Percentiles rank a stretch among this genome's conserved stretches.
phyloP scores from a whole-genome alignment of 2,113 vertebrate species.

The Pachycephala philippinensis region DNA sequence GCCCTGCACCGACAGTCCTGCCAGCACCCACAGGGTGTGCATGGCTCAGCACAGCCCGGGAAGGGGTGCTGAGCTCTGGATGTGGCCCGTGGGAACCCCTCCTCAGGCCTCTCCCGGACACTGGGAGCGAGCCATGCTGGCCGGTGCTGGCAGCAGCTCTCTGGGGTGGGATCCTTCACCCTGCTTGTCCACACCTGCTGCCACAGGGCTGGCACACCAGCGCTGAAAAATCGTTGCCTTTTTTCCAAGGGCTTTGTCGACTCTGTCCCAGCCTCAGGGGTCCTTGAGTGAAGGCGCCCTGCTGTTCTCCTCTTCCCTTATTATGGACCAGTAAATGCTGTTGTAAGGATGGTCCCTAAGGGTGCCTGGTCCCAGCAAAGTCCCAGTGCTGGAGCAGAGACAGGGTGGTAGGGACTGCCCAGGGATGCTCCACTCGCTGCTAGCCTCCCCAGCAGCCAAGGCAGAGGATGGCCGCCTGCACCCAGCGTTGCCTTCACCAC shows the following conservation, averaged over 20 bases:
- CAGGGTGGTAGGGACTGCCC: background rate
- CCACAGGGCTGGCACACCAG: background rate
- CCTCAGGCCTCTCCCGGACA: background rate
- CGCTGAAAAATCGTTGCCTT: background rate
- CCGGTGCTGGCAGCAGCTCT: background rate
- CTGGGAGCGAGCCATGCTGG: rapidly evolving
- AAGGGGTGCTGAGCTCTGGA: background rate
- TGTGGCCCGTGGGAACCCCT: rapidly evolving
- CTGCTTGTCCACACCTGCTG: rapidly evolving
- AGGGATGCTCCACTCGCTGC: rapidly evolving
- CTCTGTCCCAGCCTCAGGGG: background rate
- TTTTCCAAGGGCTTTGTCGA: background rate
- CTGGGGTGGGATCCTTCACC: background rate
- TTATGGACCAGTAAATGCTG: background rate
- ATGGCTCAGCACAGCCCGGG: background rate
- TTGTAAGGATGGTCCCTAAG: rapidly evolving
- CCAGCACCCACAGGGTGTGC: slow-evolving; percentile 69
- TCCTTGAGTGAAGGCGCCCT: background rate
- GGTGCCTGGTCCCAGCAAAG: background rate
- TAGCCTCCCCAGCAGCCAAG: rapidly evolving
- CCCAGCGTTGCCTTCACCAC: background rate
- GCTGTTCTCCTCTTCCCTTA: background rate
- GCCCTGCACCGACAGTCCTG: slow-evolving; percentile 59
- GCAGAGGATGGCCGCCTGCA: background rate
- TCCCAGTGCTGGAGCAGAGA: background rate